phyloP scores from a whole-genome alignment of 2,113 vertebrate genomes.

The Heterotilapia buettikoferi region DNA sequence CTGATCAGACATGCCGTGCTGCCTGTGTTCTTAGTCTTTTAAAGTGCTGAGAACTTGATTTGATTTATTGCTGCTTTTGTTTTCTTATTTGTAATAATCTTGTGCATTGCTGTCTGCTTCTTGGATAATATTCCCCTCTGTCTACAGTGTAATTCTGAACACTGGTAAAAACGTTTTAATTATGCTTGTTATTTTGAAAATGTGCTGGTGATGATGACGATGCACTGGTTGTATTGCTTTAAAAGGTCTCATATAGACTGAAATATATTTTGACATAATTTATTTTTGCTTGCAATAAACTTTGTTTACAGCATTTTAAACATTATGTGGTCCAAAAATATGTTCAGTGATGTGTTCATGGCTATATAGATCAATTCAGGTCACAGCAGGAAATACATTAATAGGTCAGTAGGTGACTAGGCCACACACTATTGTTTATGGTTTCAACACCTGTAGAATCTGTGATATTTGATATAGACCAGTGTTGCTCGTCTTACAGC shows the following conservation, averaged over 20 bases:
- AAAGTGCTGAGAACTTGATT: background rate
- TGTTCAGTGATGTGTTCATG: background rate
- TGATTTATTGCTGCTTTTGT: background rate
- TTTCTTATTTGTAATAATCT: background rate
- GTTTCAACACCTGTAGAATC: background rate
- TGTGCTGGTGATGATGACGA: background rate
- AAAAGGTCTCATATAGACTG: background rate
- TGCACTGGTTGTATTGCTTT: background rate
- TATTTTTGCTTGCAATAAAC: background rate
- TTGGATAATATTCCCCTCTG: background rate
- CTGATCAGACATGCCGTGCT: background rate
- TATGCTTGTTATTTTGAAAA: background rate
- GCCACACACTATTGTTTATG: background rate
- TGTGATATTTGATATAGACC: background rate
- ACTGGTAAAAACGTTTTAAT: background rate
- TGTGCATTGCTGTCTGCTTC: background rate
- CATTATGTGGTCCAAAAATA: background rate
- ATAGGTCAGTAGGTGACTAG: background rate
- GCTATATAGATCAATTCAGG: background rate
- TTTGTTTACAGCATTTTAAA: background rate
- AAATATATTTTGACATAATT: background rate
- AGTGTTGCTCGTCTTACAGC: background rate
- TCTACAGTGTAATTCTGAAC: background rate
- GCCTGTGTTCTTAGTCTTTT: background rate
- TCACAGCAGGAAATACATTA: background rate